These are phyloP conservation scores for Phodopus roborovskii DNA, from an alignment of 2,113 vertebrate species.

Conservation along the genomic window DNA sequence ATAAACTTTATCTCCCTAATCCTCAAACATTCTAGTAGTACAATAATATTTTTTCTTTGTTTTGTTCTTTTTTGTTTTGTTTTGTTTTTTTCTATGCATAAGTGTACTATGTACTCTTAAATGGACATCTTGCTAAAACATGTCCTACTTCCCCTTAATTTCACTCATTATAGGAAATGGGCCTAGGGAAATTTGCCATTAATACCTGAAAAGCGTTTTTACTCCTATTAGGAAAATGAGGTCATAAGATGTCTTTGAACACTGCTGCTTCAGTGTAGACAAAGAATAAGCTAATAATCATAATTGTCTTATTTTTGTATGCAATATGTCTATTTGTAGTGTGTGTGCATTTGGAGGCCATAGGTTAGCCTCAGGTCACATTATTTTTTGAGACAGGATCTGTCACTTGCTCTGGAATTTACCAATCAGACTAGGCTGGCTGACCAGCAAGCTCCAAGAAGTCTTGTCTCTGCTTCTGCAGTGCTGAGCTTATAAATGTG, in stretches of 20 bases:
- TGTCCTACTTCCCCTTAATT: neutral
- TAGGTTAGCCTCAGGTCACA: neutral
- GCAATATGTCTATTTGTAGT: neutral
- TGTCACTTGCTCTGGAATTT: neutral
- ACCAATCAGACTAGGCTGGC: neutral
- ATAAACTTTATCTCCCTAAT: neutral
- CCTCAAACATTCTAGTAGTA: neutral
- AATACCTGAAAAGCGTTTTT: neutral
- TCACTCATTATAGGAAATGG: neutral
- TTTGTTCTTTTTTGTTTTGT: neutral
- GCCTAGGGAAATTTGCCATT: neutral
- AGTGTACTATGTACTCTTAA: neutral
- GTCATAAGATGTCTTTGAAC: neutral
- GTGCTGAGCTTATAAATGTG: neutral
- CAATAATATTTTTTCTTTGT: neutral
- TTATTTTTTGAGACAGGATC: neutral
- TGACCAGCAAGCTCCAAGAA: too few relatives aligned
- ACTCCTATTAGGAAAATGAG: slow-evolving; percentile 4
- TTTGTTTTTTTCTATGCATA: too few relatives aligned
- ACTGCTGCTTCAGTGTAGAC: neutral
- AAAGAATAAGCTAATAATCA: neutral
- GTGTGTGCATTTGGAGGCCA: neutral
- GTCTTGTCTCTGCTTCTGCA: neutral
- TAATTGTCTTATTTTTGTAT: neutral
- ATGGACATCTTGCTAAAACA: neutral